phyloP scores from a whole-genome alignment of 1,140 invertebrate genomes.

The Linepithema humile region DNA sequence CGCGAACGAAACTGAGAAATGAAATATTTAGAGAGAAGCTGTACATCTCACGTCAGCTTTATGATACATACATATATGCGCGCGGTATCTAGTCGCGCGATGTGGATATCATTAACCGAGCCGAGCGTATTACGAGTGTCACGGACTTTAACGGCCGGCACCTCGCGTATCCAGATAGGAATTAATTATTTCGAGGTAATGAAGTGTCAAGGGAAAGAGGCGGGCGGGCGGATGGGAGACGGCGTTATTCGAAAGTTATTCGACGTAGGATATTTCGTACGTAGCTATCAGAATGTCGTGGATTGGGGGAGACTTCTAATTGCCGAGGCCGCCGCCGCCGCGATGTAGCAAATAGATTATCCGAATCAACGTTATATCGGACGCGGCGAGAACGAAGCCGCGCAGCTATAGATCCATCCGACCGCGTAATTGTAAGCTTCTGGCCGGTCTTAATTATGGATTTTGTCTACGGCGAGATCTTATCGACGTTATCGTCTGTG shows the following conservation, averaged over 20 bases:
- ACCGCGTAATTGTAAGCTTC: conserved; percentile 32
- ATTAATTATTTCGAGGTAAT: conserved; percentile 73
- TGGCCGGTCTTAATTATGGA: conserved; percentile 39
- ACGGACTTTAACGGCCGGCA: conserved; percentile 69
- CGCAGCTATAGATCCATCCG: not conserved
- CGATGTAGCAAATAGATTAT: conserved; percentile 41
- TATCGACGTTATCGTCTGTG: conserved; percentile 32
- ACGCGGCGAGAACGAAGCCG: not conserved
- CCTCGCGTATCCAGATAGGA: conserved; percentile 67
- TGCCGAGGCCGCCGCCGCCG: conserved; percentile 27
- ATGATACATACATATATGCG: conserved; percentile 55
- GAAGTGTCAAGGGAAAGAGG: conserved; percentile 68
- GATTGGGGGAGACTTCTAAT: conserved; percentile 59
- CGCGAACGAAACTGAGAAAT: conserved; percentile 24
- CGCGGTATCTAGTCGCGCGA: conserved; percentile 25
- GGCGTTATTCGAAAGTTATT: conserved; percentile 68
- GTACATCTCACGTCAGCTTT: conserved; percentile 68
- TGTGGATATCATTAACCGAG: conserved; percentile 70
- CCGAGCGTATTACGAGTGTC: conserved; percentile 68
- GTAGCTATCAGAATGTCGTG: conserved; percentile 23
- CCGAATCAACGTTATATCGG: conserved; percentile 13
- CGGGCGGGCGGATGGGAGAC: not conserved
- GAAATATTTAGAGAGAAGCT: conserved; percentile 66
- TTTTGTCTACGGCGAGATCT: conserved; percentile 41
- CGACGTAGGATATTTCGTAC: conserved; percentile 65